Evolutionary conservation across 2,113 vertebrate species (phyloP).

Genomic region (Oryzias curvinotus): DNA sequence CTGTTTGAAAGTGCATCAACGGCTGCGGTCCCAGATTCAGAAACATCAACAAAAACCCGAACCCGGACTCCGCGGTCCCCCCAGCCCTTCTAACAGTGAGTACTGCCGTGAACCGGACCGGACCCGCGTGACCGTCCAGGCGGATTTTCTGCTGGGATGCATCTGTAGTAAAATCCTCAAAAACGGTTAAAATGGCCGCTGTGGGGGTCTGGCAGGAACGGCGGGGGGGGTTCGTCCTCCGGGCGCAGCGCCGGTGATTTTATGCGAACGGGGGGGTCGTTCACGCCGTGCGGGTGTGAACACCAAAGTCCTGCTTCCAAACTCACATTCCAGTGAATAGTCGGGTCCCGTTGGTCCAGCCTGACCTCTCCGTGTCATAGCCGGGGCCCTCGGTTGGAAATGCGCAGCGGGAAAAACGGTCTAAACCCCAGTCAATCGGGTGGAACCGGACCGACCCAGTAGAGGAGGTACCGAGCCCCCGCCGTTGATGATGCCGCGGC

Average conservation of each 20-base stretch:
- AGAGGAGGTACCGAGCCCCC: not conserved
- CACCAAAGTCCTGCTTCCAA: constrained; percentile 53
- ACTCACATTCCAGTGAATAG: constrained; percentile 32
- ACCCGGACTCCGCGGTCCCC: constrained; percentile 10
- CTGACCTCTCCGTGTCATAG: constrained; percentile 31
- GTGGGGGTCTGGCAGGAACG: not conserved
- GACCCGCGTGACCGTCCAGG: constrained; percentile 3
- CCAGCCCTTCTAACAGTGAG: constrained; percentile 56
- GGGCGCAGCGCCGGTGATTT: rapidly evolving
- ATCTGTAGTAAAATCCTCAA: constrained; percentile 14
- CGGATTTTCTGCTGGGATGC: not conserved
- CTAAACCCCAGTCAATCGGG: not conserved
- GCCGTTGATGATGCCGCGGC: not conserved
- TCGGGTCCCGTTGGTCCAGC: constrained; percentile 8
- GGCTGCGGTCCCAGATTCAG: constrained; percentile 53
- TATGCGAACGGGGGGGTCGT: not conserved
- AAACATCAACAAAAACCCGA: constrained; percentile 59
- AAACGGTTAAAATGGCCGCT: constrained; percentile 45
- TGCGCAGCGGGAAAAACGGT: constrained; percentile 31
- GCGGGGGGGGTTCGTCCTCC: not conserved
- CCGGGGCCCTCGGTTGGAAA: constrained; percentile 41
- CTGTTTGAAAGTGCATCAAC: constrained; percentile 68
- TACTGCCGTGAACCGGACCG: constrained; percentile 18
- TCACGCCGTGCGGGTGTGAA: constrained; percentile 26
- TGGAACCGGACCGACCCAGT: not conserved